phyloP scores from a whole-genome alignment of 2,113 vertebrate species.

The Crotophaga sulcirostris region DNA sequence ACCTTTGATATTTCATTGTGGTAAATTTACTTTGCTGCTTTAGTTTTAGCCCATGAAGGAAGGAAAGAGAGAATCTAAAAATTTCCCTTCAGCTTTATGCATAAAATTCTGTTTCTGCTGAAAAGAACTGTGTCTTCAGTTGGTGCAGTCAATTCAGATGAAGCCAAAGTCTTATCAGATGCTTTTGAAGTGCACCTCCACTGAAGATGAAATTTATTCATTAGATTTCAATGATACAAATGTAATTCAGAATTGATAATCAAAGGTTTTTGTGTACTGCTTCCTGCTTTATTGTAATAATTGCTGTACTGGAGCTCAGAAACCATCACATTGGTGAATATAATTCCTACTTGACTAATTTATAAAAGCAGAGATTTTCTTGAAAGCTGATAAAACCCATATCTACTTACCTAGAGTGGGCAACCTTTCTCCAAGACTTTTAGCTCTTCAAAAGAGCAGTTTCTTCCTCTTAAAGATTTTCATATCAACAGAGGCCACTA shows the following conservation, averaged over 20 bases:
- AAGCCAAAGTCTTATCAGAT: neutral
- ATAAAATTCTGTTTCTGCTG: neutral
- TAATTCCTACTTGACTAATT: neutral
- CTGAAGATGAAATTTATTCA: neutral
- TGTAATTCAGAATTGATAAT: neutral
- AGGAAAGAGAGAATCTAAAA: neutral
- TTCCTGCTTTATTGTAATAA: neutral
- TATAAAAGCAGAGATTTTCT: neutral
- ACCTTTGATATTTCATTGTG: neutral
- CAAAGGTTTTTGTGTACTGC: neutral
- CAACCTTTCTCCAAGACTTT: slow-evolving; percentile 5
- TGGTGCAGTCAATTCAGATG: neutral
- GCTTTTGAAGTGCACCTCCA: neutral
- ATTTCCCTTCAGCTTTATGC: neutral
- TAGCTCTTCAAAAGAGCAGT: neutral
- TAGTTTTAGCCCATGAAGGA: neutral
- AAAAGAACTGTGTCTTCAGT: neutral
- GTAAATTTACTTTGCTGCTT: neutral
- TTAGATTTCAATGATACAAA: neutral
- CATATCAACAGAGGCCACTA: slow-evolving; percentile 33
- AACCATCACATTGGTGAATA: neutral
- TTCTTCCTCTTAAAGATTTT: slow-evolving; percentile 28
- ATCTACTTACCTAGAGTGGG: slow-evolving; percentile 17
- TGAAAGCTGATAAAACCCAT: neutral
- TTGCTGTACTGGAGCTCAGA: neutral